These are phyloP conservation scores for Mylabris sibirica DNA, from an alignment of 2,888 invertebrate genomes.

Conservation along the genomic window DNA sequence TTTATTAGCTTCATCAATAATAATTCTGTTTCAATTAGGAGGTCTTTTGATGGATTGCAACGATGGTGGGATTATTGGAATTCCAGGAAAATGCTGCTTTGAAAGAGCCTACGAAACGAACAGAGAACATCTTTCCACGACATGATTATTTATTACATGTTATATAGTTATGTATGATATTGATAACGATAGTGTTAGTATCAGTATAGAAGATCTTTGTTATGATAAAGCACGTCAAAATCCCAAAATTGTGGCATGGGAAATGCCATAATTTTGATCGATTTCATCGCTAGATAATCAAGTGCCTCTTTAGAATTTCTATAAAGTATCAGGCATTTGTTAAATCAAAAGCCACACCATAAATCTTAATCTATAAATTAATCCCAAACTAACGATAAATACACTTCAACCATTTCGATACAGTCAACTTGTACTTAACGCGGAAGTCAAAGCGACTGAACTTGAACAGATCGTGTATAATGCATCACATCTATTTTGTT, in stretches of 20 bases:
- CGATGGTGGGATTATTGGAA: not conserved
- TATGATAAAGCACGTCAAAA: too few species aligned
- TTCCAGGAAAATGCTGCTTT: not conserved
- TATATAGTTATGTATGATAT: not conserved
- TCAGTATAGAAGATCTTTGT: too few species aligned
- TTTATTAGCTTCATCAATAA: slow-evolving; percentile 4
- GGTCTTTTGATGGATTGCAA: not conserved
- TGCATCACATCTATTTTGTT: too few species aligned
- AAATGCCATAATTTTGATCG: not conserved
- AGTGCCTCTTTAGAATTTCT: not conserved
- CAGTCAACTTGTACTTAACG: too few species aligned
- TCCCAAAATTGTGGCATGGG: too few species aligned
- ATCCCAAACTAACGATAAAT: too few species aligned
- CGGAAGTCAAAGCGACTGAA: too few species aligned
- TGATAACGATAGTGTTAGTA: not conserved
- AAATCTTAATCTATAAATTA: too few species aligned
- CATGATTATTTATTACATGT: not conserved
- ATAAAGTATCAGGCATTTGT: too few species aligned
- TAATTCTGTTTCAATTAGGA: not conserved
- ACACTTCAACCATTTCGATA: too few species aligned
- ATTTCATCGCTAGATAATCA: not conserved
- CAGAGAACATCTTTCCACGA: not conserved
- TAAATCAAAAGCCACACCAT: too few species aligned
- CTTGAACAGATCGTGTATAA: too few species aligned
- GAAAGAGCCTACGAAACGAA: not conserved